A percentile compares a stretch with the other conserved stretches of the same genome.
Conservation (phyloP, 2,888 invertebrate genomes). For the Epistrophe eligans region DNA sequence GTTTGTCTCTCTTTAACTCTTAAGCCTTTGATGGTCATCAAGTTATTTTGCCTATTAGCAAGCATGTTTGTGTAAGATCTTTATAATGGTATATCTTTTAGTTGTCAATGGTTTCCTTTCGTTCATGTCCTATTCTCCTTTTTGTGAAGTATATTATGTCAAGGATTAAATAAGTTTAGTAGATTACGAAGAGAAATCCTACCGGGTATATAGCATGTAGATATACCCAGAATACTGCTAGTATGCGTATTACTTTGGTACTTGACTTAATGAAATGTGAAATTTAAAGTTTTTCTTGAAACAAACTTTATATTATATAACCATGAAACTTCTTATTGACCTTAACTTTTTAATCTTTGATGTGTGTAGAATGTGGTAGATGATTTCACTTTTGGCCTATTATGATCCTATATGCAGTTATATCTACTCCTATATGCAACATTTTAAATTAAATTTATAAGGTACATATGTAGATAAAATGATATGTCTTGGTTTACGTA, state of each 20-base stretch:
- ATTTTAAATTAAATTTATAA: neutral
- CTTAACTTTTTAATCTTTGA: constrained; percentile 1
- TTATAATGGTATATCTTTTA: neutral
- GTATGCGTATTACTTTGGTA: neutral
- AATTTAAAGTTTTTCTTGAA: constrained; percentile 5
- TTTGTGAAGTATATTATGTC: neutral
- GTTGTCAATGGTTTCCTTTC: constrained; percentile 6
- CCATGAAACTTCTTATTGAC: neutral
- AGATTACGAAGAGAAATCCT: neutral
- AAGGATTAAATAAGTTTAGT: constrained; percentile 4
- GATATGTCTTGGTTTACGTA: too few species aligned
- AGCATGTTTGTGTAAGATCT: neutral
- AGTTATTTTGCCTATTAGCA: neutral
- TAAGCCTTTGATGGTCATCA: neutral
- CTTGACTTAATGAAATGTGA: neutral
- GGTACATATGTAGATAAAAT: neutral
- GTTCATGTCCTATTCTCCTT: neutral
- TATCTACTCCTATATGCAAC: neutral
- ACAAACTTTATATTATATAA: neutral
- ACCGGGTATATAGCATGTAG: neutral
- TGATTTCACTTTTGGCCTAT: neutral
- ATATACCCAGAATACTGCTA: neutral
- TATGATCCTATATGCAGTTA: neutral
- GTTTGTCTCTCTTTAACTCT: too few species aligned
- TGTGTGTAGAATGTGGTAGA: neutral